A percentile compares a stretch with the other conserved stretches of the same genome.
These are phyloP conservation scores for Hafferia zeledoni DNA, from an alignment of 2,797 vertebrate species.

Conservation along the genomic window DNA sequence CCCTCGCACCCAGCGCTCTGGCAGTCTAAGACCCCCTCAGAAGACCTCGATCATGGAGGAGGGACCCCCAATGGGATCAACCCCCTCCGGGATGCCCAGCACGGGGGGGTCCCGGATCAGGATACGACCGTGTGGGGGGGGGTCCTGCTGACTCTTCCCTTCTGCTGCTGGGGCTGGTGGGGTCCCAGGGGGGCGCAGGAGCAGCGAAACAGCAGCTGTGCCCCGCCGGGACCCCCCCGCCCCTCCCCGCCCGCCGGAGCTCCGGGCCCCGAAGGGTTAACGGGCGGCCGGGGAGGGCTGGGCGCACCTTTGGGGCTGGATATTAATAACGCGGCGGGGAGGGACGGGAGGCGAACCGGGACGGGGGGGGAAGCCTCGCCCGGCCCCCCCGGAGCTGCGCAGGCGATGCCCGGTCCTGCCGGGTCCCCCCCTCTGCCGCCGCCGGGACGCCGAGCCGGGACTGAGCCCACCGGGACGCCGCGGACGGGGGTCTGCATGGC, in stretches of 20 bases:
- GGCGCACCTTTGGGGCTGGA: constrained; percentile 54
- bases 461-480: neutral
- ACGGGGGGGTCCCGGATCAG: neutral
- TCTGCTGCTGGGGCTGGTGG: neutral
- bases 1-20: neutral
- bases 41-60: neutral
- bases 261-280: neutral
- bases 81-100: neutral
- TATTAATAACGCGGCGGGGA: constrained; percentile 30
- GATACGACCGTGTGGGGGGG: too few species aligned
- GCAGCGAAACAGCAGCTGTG: fast-evolving
- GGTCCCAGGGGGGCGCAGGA: neutral
- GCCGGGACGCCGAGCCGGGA: neutral
- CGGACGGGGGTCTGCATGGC: neutral
- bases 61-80: neutral
- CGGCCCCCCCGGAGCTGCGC: constrained; percentile 6
- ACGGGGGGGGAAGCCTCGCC: constrained; percentile 3
- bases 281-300: neutral
- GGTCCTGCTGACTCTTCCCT: neutral
- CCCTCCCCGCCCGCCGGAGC: neutral
- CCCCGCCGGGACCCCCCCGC: neutral
- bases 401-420: neutral
- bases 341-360: constrained; percentile 16
- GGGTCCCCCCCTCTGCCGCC: neutral
- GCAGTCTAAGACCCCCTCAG: too few species aligned